Evolutionary conservation across 2,797 vertebrate species (phyloP), one percentile per base, ranked within the genome.

Genomic region (Rhincodon typus): DNA sequence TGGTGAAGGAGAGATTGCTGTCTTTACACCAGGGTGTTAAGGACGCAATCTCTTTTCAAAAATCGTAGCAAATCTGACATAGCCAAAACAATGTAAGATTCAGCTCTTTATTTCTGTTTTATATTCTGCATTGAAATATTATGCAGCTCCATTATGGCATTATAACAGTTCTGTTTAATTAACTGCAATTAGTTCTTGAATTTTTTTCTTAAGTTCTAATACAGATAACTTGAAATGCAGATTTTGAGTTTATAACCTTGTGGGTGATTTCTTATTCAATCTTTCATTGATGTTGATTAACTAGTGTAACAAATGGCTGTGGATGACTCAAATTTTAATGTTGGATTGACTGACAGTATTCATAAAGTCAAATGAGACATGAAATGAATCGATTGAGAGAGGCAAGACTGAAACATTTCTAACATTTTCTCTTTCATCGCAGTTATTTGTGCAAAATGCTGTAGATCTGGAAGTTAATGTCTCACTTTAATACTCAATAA

Each of bases 371-470:
- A 95, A 95, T 95, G 67, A 79, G 19, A 46, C 93, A 53, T 95
- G 95, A 96, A 96, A 95, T 95, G 96, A 95, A 96, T 88, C 93
- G 72, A 67, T 82, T 94, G 62, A 93, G 74, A 94, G 95, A 95
- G 38, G 66, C 19, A 1, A 23, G 38, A 67, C 90, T 69, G 62
- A 93, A 93, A 93, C 23, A 38, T 34, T 3, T 62, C 50, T 23
- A 34, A 10, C 90, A 69, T 93, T 93, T 91, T 86, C 27, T 67
- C n/a, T 93, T 93, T 93, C 87, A n/a, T 66, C n/a, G 67, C 34
- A 10, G n/a, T 38, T 34, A 67, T 67, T 21, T 94, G 62, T 25
- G 66, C 25, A 38, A 27, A 94, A 67, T 53, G 57, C 53, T 90
- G 50, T n/a, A 90, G 62, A 66, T 91, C 30, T 57, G 62, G 62